These are phyloP conservation scores for Lycophotia porphyrea DNA, from an alignment of 2,888 invertebrate genomes.

Conservation along the genomic window DNA sequence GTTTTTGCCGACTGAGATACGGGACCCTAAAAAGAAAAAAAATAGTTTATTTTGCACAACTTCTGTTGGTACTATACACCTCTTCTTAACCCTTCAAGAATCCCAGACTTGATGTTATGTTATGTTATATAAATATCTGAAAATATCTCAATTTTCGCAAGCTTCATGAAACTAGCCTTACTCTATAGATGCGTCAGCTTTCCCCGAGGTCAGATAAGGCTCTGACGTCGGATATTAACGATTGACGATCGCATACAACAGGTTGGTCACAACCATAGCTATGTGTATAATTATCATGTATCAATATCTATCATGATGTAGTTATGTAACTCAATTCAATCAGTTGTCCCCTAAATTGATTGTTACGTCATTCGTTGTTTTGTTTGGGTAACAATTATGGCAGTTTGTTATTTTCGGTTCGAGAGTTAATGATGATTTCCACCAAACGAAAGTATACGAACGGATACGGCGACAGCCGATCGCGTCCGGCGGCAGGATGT, in stretches of 20 bases:
- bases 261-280: slow-evolving; percentile 7
- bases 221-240: slow-evolving; percentile 47
- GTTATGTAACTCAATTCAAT: slow-evolving; percentile 37
- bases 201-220: slow-evolving; percentile 37
- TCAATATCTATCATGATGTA: slow-evolving; percentile 4
- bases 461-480: too few relatives aligned
- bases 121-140: too few relatives aligned
- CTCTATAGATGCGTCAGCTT: slow-evolving; percentile 41
- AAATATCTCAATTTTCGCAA: not conserved
- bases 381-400: not conserved
- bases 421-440: too few relatives aligned
- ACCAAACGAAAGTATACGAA: too few relatives aligned
- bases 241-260: slow-evolving; percentile 35
- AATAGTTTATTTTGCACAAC: too few relatives aligned
- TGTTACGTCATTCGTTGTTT: slow-evolving; percentile 5
- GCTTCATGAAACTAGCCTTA: slow-evolving; percentile 4
- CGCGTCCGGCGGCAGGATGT: too few relatives aligned
- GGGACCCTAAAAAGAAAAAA: too few relatives aligned
- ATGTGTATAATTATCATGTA: not conserved
- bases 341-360: slow-evolving; percentile 28
- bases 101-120: not conserved
- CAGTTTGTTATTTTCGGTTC: not conserved
- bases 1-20: too few relatives aligned
- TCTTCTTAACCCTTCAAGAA: too few relatives aligned
- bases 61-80: too few relatives aligned